Evolutionary conservation across 2,797 vertebrate genomes (phyloP), one percentile per base, ranked within the genome.

Genomic region (Gallinago nigripennis): DNA sequence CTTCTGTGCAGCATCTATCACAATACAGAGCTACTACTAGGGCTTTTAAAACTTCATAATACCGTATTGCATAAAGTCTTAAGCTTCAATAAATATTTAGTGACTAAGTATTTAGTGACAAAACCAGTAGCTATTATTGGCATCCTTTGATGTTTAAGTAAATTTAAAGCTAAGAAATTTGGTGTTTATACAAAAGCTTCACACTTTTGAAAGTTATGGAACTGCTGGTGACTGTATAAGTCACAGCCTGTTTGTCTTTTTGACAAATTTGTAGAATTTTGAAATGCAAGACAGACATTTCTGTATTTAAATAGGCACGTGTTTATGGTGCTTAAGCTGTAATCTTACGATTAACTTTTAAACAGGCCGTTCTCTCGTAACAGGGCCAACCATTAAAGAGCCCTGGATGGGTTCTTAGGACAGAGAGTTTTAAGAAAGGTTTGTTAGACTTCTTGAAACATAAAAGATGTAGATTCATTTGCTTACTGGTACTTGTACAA

Each of bases 151-250:
- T 54, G 41, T 72, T 30, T 70, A 57, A 30, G 56, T 88, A 73
- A 77, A 90, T 71, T 71, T 85, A 83, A 92, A 92, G 51, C 79
- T 75, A 57, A 90, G 57, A 89, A 81, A 89, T 75, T 48, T 46
- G 53, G 27, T 60, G 81, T 70, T 92, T 77, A 69, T 54, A 50
- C 63, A 73, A 89, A 83, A 91, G 16, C 68, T 79, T 88, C 46
- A 65, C 28, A 65, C 28, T 83, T 81, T 39, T 33, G 41, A 53
- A 86, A 70, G 28, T 64, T 53, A 56, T 0, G 1, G 39, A 79
- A 78, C 24, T 78, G 50, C 86, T 77, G 65, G 57, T 68, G 88
- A 57, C 51, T 76, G 48, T 3, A 7, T 51, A 70, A 70, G 43
- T 41, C 5, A 5, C 51, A 70, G 53, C 13, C 69, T 63, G n/a